Conservation (phyloP, 2,113 vertebrate species). For the Bujurquina vittata region DNA sequence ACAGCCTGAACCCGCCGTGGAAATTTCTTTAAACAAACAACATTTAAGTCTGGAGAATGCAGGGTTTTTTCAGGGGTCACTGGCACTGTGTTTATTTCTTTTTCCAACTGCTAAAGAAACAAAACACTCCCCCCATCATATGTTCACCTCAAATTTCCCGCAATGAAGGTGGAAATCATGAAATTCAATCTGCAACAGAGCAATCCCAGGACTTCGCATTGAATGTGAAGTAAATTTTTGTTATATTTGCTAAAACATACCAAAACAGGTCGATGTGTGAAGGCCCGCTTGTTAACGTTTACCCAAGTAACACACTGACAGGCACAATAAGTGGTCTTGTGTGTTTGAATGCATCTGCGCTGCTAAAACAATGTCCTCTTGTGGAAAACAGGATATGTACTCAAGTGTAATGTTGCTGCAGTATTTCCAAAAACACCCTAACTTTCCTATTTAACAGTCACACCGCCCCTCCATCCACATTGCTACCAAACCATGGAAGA, state of each 20-base stretch:
- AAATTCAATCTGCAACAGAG: not conserved
- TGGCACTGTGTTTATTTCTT: constrained; percentile 36
- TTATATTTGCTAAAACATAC: not conserved
- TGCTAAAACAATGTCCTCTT: not conserved
- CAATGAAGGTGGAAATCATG: not conserved
- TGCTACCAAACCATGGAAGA: constrained; percentile 16
- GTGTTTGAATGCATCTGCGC: not conserved
- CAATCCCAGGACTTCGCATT: not conserved
- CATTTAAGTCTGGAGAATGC: not conserved
- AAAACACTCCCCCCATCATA: not conserved
- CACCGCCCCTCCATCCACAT: not conserved
- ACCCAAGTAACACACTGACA: no score
- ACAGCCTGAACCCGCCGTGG: not conserved
- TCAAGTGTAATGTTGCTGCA: not conserved
- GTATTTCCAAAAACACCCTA: not conserved
- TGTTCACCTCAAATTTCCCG: not conserved
- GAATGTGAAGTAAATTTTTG: not conserved
- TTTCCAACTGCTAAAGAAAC: constrained; percentile 15
- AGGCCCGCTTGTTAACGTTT: not conserved
- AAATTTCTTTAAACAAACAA: constrained; percentile 12
- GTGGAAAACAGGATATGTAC: not conserved
- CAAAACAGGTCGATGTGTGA: not conserved
- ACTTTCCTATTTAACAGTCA: constrained; percentile 2
- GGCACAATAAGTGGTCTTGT: not conserved
- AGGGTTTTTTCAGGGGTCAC: not conserved